Evolutionary conservation across 1,140 invertebrate genomes (phyloP), one percentile per base, ranked within the genome.

Genomic region (Drosophila lini): DNA sequence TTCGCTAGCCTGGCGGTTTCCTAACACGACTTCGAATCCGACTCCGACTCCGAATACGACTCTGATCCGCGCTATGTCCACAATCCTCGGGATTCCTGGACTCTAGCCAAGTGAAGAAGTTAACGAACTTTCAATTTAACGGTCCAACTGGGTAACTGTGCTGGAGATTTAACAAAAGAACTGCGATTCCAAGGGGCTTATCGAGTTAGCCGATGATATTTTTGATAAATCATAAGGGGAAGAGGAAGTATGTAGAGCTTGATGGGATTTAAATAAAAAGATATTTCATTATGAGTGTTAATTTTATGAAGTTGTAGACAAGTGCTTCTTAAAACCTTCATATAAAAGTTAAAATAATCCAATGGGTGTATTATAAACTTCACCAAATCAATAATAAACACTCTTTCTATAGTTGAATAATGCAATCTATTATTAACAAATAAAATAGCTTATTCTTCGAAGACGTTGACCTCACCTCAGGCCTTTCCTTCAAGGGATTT

Each of bases 31-130:
- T 52, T 22, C 38, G 58, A 52, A 56, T 41, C 36, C 36, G 50
- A 59, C 9, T 62, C 45, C 45, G 47, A 22, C 9, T 62, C 45
- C 45, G 47, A 22, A 32, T n/a, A 32, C 57, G 57, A 32, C 38
- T 69, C 28, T 31, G 31, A 69, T 34, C 45, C 47, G 62, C 61
- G 65, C 65, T 69, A 69, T 69, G 65, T 69, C 10, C 65, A 69
- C 38, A 31, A 69, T 67, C 62, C 47, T 34, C 65, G 65, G 38
- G 65, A 69, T 67, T 52, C 63, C 65, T 67, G 65, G 62, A 69
- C 63, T 67, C 48, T 69, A 69, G 65, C 65, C 65, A 69, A 69
- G 65, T 69, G 65, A 67, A 69, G 36, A 69, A 69, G 60, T 67
- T 67, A 69, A 28, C 41, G 59, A 65, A 67, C 22, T 64, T 31